Base-by-base conservation (phyloP, 2,888 invertebrate species). In the Gryllus longicercus region DNA sequence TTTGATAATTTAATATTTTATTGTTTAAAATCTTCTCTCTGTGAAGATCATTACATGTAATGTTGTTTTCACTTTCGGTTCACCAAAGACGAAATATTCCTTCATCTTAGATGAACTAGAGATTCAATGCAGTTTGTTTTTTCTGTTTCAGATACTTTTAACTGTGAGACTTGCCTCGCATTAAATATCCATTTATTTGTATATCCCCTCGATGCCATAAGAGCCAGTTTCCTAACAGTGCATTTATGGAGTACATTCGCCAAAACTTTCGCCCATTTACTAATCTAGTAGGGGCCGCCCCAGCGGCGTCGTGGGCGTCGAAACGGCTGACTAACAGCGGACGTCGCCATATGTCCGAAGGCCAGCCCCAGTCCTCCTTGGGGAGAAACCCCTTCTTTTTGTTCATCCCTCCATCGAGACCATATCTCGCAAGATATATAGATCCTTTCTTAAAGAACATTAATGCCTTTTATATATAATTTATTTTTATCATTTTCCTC, bases 381-480 rank as follows among this genome's bases (percentile, higher is more conserved):
- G 63, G 16, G n/a, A 63, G 63, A 63, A 63, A 2, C 51, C 63
- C n/a, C n/a, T 63, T 63, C 63, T 63, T n/a, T 63, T 63, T n/a
- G 63, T 14, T 63, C 63, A 14, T 63, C 63, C 63, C 63, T 63
- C 14, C 63, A 63, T 63, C n/a, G 63, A 63, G 63, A 63, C 63
- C 63, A 63, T 63, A 63, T 63, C 63, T 14, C 63, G 63, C 63
- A 63, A 63, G 63, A 63, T 63, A 63, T 63, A 63, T 63, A 63
- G 63, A 63, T 63, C 63, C 63, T 63, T 63, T 63, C 63, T 63
- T 63, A 63, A 63, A 63, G 63, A 63, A 63, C 63, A 63, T 63
- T 63, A 63, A 63, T 63, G 63, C 63, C 63, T 63, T 63, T 63
- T 63, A 63, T 63, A 63, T 18, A 63, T 63, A 63, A 63, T 63